A percentile compares a stretch with the other conserved stretches of the same genome.
Conservation (phyloP, 2,888 invertebrate genomes). For the Scaptomyza caliginosa region DNA sequence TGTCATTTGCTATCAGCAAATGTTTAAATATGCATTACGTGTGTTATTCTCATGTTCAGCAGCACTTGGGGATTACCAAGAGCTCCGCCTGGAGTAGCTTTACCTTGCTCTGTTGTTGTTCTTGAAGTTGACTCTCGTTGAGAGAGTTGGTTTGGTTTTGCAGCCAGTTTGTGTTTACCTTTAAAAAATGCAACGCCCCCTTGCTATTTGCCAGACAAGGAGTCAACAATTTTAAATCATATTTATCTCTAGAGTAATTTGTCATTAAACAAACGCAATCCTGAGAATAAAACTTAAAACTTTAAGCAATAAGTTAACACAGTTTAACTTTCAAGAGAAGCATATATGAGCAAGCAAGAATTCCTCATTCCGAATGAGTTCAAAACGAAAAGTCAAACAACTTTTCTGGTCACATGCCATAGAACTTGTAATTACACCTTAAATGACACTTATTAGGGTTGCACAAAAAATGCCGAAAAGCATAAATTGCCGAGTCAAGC, state of each 20-base stretch:
- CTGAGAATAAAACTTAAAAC: not conserved
- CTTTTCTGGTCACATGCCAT: conserved; percentile 11
- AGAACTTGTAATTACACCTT: conserved; percentile 55
- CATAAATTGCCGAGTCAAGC: conserved; percentile 44
- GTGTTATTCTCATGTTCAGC: conserved; percentile 77
- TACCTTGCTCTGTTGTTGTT: conserved; percentile 19
- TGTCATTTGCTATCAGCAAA: conserved; percentile 80
- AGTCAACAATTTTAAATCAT: conserved; percentile 25
- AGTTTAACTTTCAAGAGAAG: too few relatives aligned
- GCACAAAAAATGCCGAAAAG: conserved; percentile 40
- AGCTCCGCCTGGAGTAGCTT: conserved; percentile 16
- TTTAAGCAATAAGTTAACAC: too few relatives aligned
- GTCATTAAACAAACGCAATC: conserved; percentile 3
- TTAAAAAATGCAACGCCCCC: conserved; percentile 61
- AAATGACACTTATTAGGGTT: conserved; percentile 55
- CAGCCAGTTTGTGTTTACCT: conserved; percentile 36
- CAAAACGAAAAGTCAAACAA: conserved; percentile 6
- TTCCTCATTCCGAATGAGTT: too few relatives aligned
- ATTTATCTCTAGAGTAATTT: conserved; percentile 11
- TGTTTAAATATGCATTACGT: conserved; percentile 80
- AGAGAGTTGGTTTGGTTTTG: conserved; percentile 4
- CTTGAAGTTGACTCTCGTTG: conserved; percentile 16
- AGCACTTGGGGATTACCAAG: conserved; percentile 77
- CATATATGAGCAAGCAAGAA: too few relatives aligned
- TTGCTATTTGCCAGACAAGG: conserved; percentile 42